Conservation (phyloP, 2,888 invertebrate species). For the Mythimna impura region DNA sequence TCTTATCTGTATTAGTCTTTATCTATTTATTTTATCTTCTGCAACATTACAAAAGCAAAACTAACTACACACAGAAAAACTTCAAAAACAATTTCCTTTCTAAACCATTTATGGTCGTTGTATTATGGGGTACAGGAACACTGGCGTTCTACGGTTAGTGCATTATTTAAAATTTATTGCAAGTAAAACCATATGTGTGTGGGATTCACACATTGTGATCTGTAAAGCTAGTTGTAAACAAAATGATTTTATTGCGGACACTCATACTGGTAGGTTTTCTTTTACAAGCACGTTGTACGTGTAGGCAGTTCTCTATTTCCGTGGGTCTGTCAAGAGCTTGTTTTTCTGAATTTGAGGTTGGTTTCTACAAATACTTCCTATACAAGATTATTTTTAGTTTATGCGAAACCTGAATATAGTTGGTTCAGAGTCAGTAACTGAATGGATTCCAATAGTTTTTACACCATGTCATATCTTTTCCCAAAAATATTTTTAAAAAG, state of each 20-base stretch:
- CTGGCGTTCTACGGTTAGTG: background rate
- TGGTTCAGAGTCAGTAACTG: no score
- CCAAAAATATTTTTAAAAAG: no score
- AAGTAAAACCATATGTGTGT: conserved; percentile 27
- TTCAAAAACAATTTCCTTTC: no score
- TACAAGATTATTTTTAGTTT: no score
- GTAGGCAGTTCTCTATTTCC: background rate
- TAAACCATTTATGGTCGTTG: background rate
- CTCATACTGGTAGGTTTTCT: background rate
- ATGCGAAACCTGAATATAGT: no score
- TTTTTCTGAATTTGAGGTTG: background rate
- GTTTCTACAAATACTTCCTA: no score
- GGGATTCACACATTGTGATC: conserved; percentile 36
- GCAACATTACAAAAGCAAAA: no score
- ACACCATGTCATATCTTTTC: no score
- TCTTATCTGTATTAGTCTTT: no score
- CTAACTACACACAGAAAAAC: no score
- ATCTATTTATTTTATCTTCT: no score
- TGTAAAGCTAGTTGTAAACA: conserved; percentile 40
- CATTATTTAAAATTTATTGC: conserved; percentile 30
- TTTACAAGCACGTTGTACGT: background rate
- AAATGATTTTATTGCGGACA: conserved; percentile 32
- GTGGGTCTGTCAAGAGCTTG: background rate
- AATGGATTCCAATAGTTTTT: no score
- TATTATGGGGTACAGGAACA: background rate